phyloP scores from a whole-genome alignment of 2,113 vertebrate genomes.

The Plectropomus leopardus region DNA sequence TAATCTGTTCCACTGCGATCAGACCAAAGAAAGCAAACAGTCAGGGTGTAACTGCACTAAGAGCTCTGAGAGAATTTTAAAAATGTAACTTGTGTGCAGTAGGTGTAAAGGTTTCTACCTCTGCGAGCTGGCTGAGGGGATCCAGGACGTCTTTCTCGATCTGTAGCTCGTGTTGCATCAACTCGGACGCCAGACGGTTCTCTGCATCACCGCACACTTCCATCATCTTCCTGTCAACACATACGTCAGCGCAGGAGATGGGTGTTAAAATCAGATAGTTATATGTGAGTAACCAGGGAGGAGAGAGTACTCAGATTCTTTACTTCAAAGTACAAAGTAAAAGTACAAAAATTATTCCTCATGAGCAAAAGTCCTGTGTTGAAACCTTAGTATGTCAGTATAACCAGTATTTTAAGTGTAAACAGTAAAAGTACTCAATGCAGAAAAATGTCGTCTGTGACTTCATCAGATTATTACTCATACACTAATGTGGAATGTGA shows the following conservation, averaged over 20 bases:
- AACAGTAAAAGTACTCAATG: too few species aligned
- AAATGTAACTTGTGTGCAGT: slow-evolving; percentile 7
- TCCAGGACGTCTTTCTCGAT: slow-evolving; percentile 96
- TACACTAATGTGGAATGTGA: too few species aligned
- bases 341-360: too few species aligned
- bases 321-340: too few species aligned
- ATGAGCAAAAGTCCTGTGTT: too few species aligned
- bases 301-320: too few species aligned
- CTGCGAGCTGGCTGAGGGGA: slow-evolving; percentile 91
- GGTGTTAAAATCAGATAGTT: too few species aligned
- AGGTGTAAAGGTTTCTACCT: slow-evolving; percentile 83
- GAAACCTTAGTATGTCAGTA: too few species aligned
- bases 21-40: slow-evolving; percentile 1
- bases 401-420: too few species aligned
- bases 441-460: too few species aligned
- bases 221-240: slow-evolving; percentile 92
- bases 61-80: neutral
- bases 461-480: too few species aligned
- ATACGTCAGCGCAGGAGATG: neutral
- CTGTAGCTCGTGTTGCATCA: slow-evolving; percentile 94
- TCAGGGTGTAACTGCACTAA: neutral
- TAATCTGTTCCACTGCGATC: slow-evolving; percentile 3
- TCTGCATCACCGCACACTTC: slow-evolving; percentile 95
- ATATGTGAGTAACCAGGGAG: neutral
- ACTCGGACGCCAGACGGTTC: slow-evolving; percentile 92